Percentiles rank a stretch among this genome's conserved stretches.
These are phyloP conservation scores for Rattus rattus DNA, from an alignment of 2,113 vertebrate species.

Conservation along the genomic window DNA sequence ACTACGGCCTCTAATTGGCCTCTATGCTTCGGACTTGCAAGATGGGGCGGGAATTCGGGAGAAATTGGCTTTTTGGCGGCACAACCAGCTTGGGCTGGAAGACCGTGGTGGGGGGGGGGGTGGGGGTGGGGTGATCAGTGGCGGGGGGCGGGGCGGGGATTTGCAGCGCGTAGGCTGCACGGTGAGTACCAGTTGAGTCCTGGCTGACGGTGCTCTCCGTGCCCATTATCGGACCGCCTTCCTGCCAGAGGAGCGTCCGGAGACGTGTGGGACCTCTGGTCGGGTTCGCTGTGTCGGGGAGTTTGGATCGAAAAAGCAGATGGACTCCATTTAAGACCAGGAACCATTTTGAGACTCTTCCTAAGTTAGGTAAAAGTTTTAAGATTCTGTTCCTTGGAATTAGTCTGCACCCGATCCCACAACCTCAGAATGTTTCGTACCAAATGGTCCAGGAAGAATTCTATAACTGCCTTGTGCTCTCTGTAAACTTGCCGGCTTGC, in stretches of 20 bases:
- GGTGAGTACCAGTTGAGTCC: slow-evolving; percentile 33
- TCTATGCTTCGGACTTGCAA: accelerated
- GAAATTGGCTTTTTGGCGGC: slow-evolving; percentile 80
- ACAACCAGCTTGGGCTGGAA: neutral
- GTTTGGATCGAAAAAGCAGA: neutral
- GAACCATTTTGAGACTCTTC: neutral
- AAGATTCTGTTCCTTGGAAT: neutral
- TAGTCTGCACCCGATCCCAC: too few relatives aligned
- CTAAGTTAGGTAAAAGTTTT: neutral
- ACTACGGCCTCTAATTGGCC: slow-evolving; percentile 48
- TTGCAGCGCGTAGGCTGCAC: neutral
- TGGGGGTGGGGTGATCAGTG: neutral
- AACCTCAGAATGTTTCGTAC: neutral
- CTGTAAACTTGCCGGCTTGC: neutral
- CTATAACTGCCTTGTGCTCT: neutral
- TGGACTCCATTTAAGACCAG: neutral
- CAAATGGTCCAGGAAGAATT: neutral
- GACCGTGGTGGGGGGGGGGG: neutral
- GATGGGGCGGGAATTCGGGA: slow-evolving; percentile 67
- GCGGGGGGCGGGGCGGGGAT: neutral
- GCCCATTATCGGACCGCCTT: neutral
- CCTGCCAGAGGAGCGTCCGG: too few relatives aligned
- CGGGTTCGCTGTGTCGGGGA: neutral
- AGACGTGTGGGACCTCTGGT: neutral
- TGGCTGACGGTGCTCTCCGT: neutral